phyloP scores from a whole-genome alignment of 2,888 invertebrate species.

The Coelopa pilipes region DNA sequence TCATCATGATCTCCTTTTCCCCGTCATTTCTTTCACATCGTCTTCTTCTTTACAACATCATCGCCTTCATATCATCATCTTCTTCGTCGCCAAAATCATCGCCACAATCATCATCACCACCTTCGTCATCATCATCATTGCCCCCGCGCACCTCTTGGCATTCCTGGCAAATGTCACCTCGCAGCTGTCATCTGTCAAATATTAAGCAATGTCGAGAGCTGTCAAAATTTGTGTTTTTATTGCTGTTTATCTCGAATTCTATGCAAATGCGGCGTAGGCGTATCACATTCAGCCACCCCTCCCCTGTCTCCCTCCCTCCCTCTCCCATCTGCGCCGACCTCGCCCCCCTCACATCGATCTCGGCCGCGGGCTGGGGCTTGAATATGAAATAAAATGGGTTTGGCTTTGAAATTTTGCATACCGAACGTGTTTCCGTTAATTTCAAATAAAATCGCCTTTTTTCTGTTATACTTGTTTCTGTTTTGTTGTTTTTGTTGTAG shows the following conservation, averaged over 20 bases:
- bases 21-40: no score
- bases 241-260: not conserved
- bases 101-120: no score
- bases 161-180: no score
- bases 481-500: not conserved
- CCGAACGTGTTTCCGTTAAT: constrained; percentile 15
- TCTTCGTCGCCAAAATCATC: no score
- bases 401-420: constrained; percentile 25
- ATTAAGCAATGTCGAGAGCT: not conserved
- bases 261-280: constrained; percentile 25
- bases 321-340: not conserved
- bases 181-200: no score
- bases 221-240: not conserved
- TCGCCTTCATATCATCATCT: no score
- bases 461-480: not conserved
- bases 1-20: no score
- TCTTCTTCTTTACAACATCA: no score
- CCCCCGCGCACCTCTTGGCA: no score
- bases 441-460: not conserved
- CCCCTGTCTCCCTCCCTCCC: not conserved
- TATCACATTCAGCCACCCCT: not conserved
- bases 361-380: no score
- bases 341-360: not conserved
- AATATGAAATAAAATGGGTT: constrained; percentile 17
- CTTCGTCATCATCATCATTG: no score